phyloP scores from a whole-genome alignment of 2,797 vertebrate genomes.

The Eremophila alpestris region DNA sequence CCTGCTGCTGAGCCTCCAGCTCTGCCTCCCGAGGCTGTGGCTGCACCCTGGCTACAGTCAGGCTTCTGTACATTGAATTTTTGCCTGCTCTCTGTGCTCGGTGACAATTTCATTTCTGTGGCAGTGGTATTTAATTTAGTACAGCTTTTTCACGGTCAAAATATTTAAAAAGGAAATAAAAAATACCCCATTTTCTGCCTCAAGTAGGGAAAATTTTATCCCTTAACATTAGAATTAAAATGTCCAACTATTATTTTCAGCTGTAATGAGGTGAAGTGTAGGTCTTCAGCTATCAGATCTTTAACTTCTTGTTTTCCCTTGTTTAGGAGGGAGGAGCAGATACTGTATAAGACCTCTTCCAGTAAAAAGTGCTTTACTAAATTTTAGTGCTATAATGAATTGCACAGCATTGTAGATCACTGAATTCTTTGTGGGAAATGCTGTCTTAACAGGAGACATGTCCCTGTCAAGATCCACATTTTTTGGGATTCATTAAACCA shows the following conservation, averaged over 20 bases:
- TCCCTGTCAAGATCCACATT: neutral
- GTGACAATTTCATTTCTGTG: neutral
- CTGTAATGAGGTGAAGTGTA: neutral
- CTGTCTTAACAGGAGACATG: neutral
- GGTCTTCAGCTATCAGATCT: neutral
- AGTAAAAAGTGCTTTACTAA: neutral
- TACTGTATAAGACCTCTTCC: neutral
- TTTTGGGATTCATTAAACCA: neutral
- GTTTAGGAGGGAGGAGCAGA: neutral
- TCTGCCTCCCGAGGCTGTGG: accelerated
- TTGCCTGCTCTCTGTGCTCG: neutral
- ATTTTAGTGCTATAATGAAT: neutral
- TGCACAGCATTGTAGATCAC: neutral
- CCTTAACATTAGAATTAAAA: neutral
- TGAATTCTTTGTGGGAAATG: neutral
- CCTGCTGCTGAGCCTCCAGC: neutral
- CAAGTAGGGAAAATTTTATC: neutral
- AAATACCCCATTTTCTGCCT: neutral
- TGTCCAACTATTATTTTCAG: neutral
- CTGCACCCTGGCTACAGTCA: accelerated
- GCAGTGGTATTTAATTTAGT: neutral
- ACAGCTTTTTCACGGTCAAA: accelerated
- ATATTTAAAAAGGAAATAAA: neutral
- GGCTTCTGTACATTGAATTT: accelerated
- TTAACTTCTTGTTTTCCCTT: neutral